Conservation (phyloP, 1,140 invertebrate species). For the Drosophila ambigua region DNA sequence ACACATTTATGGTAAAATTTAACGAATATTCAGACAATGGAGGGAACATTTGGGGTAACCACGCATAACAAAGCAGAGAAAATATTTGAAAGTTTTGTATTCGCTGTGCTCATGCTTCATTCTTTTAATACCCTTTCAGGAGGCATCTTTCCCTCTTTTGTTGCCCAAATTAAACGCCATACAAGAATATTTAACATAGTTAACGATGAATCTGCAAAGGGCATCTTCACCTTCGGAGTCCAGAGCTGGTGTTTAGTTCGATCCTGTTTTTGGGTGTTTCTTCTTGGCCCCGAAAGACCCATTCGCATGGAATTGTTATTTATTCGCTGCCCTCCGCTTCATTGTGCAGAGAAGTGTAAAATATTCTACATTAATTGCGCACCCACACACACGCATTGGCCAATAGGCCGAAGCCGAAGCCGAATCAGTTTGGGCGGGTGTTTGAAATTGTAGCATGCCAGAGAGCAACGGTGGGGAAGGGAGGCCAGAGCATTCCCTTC, state of each 20-base stretch:
- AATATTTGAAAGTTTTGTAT: constrained; percentile 49
- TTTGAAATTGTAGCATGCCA: constrained; percentile 22
- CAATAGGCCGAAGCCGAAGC: constrained; percentile 23
- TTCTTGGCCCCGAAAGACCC: constrained; percentile 45
- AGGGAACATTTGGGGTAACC: constrained; percentile 17
- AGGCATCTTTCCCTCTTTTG: no score
- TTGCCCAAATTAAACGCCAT: no score
- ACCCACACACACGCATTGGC: constrained; percentile 28
- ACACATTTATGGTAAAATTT: constrained; percentile 4
- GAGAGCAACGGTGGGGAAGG: no score
- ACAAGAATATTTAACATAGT: no score
- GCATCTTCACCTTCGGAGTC: no score
- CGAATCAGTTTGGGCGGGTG: neutral
- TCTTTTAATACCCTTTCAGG: constrained; percentile 10
- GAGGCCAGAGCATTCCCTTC: neutral
- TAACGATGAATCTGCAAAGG: no score
- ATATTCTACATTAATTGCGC: constrained; percentile 74
- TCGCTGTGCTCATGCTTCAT: constrained; percentile 21
- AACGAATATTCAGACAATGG: neutral
- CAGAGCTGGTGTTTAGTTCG: no score
- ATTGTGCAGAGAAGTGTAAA: constrained; percentile 64
- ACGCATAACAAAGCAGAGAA: constrained; percentile 37
- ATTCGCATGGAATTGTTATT: constrained; percentile 67
- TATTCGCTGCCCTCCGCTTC: constrained; percentile 34
- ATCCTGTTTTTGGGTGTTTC: constrained; percentile 40